These are phyloP conservation scores for Mechanitis messenoides DNA, from an alignment of 2,888 invertebrate genomes.

Conservation along the genomic window DNA sequence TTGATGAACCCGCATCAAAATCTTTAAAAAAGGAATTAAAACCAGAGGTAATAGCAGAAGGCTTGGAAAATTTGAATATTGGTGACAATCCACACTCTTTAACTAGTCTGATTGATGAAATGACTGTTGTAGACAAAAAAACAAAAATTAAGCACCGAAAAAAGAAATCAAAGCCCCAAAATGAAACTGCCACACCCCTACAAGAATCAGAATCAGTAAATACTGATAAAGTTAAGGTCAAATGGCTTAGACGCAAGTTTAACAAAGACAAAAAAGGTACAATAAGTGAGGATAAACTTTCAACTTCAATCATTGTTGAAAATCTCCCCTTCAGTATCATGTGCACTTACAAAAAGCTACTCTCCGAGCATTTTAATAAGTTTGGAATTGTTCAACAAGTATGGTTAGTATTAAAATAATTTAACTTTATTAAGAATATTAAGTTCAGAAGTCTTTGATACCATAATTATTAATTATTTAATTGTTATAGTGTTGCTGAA, in stretches of 20 bases:
- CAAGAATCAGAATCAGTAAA: constrained; percentile 25
- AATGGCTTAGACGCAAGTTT: constrained; percentile 63
- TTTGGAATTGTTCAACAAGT: constrained; percentile 53
- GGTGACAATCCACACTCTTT: constrained; percentile 63
- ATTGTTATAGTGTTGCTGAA: constrained; percentile 48
- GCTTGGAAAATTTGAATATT: constrained; percentile 56
- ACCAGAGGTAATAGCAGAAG: constrained; percentile 49
- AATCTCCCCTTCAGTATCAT: constrained; percentile 55
- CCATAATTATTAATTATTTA: constrained; percentile 2
- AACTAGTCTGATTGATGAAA: constrained; percentile 57
- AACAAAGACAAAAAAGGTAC: constrained; percentile 56
- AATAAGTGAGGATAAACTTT: constrained; percentile 31
- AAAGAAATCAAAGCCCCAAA: constrained; percentile 16
- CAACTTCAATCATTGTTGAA: constrained; percentile 50
- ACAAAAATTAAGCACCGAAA: constrained; percentile 45
- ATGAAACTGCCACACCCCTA: constrained; percentile 24
- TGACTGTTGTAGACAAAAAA: constrained; percentile 61
- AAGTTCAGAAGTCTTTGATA: not conserved
- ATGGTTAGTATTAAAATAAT: constrained; percentile 45
- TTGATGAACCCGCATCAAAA: constrained; percentile 44
- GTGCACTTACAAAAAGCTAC: constrained; percentile 48
- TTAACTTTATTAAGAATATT: too few species aligned
- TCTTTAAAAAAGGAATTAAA: constrained; percentile 43
- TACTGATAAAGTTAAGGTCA: constrained; percentile 50
- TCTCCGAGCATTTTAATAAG: constrained; percentile 54